Base-by-base conservation (phyloP, 2,113 vertebrate species). In the Cathartes aura region DNA sequence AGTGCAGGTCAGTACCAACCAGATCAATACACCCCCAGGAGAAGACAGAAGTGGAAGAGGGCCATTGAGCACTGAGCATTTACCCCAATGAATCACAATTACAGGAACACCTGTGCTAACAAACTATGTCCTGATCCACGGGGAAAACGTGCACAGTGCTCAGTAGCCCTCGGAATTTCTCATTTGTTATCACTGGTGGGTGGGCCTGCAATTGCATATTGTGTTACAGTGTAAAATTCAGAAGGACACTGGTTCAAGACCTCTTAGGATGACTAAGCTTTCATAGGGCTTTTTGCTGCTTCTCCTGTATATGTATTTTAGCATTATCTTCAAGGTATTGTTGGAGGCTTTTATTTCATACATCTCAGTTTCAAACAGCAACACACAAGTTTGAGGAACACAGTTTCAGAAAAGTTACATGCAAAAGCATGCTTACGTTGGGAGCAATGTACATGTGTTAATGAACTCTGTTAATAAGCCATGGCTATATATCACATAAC, bases 1-100 rank as follows among this genome's bases (percentile, higher is more conserved):
- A 74, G 80, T 38, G 63, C 75, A 81, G 92, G 89, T 92, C 95
- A 96, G 94, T 82, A 75, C 68, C 62, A 83, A 96, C 80, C 74
- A 94, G 96, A 96, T 97, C 97, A 92, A 96, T 96, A 92, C 79
- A 89, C 83, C 96, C 95, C 80, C 88, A 80, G 85, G 96, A 95
- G 87, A 90, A 97, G 97, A 82, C 7, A 45, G 96, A 95, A 96
- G 53, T 15, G 87, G 79, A 79, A 74, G 93, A 97, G 96, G 96
- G 87, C 95, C 97, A 91, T 40, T 95, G 97, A 98, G 95, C 97
- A 98, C 93, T 23, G 87, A 96, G 90, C 94, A 89, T 93, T 98
- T 97, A 95, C 79, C 58, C 96, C 98, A 94, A 97, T 98, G 97
- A 98, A 98, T 98, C 98, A 98, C 98, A 98, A 98, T 98, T 98